Percentiles rank a stretch among this genome's conserved stretches.
Conservation (phyloP, 2,888 invertebrate genomes). For the Blomia tropicalis region DNA sequence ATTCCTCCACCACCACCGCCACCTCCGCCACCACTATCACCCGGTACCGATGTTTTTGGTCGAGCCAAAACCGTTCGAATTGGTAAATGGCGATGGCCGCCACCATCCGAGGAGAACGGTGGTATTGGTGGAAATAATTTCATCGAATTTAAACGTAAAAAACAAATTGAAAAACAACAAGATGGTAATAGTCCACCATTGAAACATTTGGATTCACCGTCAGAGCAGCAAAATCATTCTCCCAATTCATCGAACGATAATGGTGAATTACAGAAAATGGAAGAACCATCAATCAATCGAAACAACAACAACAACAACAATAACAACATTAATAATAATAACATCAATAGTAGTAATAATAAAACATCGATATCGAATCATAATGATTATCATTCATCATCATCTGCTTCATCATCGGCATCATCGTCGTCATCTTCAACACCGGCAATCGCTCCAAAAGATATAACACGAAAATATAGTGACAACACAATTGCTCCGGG, state of each 20-base stretch:
- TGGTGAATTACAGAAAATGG: background rate
- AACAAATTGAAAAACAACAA: conserved; percentile 24
- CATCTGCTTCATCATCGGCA: too few relatives aligned
- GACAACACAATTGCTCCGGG: conserved; percentile 37
- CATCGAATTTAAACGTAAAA: conserved; percentile 55
- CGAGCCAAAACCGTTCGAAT: conserved; percentile 84
- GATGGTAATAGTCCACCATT: background rate
- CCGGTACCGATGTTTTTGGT: conserved; percentile 50
- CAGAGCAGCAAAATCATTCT: background rate
- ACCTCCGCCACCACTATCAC: conserved; percentile 50
- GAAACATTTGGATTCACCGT: background rate
- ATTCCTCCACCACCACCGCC: conserved; percentile 61
- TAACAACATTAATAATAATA: background rate
- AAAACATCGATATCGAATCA: background rate
- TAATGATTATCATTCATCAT: background rate
- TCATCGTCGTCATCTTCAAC: background rate
- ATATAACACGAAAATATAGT: background rate
- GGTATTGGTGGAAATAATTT: conserved; percentile 44
- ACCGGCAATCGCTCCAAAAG: background rate
- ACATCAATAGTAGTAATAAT: background rate
- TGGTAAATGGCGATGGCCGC: conserved; percentile 88
- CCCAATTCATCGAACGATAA: background rate
- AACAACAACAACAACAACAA: too few relatives aligned
- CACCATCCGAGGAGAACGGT: conserved; percentile 46
- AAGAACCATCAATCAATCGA: background rate